phyloP scores from a whole-genome alignment of 1,140 invertebrate genomes.

The Venustaconcha ellipsiformis region DNA sequence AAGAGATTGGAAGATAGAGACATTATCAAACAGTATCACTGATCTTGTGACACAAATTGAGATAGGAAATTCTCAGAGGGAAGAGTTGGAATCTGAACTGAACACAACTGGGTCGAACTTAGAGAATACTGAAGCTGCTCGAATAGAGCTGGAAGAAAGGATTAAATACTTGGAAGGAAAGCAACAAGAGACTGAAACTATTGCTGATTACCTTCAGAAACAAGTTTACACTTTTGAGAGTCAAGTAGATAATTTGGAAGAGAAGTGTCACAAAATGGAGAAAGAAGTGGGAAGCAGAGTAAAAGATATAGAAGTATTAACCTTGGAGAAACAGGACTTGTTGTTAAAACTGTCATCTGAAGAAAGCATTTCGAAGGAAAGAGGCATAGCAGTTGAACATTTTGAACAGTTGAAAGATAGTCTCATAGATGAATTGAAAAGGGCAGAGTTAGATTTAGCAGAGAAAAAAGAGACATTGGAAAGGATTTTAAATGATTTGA shows the following conservation, averaged over 20 bases:
- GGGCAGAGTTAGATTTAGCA: neutral
- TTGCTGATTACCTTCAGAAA: neutral
- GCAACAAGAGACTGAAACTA: constrained; percentile 7
- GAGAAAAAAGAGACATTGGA: constrained; percentile 1
- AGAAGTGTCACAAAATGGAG: constrained; percentile 3
- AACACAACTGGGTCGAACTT: constrained; percentile 18
- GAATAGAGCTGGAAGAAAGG: constrained; percentile 21
- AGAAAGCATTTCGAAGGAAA: neutral
- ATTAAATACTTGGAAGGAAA: constrained; percentile 3
- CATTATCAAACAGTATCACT: constrained; percentile 22
- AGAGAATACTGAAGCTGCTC: constrained; percentile 27
- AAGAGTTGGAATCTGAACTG: constrained; percentile 16
- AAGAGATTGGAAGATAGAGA: constrained; percentile 21
- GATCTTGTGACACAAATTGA: constrained; percentile 30
- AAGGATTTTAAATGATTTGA: neutral
- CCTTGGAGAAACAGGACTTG: constrained; percentile 18
- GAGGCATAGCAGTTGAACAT: neutral
- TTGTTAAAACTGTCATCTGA: constrained; percentile 10
- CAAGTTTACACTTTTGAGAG: neutral
- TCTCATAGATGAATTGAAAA: neutral
- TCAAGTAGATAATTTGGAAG: constrained; percentile 14
- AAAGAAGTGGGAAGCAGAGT: constrained; percentile 7
- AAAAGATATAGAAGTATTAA: constrained; percentile 14
- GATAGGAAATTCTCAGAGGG: constrained; percentile 11
- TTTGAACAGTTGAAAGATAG: neutral